Base-by-base conservation (phyloP, 35 echinoderm and acorn worm species). In the Apostichopus californicus region DNA sequence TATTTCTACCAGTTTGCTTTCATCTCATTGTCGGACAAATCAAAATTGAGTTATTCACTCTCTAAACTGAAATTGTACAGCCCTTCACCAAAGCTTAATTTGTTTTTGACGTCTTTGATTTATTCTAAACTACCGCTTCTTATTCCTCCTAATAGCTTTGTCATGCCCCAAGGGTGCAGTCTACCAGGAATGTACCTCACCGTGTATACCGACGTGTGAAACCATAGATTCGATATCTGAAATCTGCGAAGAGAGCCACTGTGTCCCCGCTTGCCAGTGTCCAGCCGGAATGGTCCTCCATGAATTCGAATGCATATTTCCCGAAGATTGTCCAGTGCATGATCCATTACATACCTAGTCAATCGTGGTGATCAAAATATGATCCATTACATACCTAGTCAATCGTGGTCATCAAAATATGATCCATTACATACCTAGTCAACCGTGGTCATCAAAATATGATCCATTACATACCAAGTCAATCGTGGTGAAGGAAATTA, bases 251-350 rank as follows among this genome's bases (percentile, higher is more conserved):
- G 80, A 87, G 56, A 55, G 71, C 6, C 73, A 96, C 0, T 99
- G 97, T n/a, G 93, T 99, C 17, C 97, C 97, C 14, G 93, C 95
- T 18, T 99, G 97, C 78, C 94, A 96, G 58, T 99, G 97, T 54
- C 93, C 97, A 6, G 97, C 97, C 5, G 97, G 97, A 57, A 95
- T 91, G 80, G 90, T 96, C 55, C 97, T 99, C 46, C 95, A 99
- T 52, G 87, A 99, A n/a, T 94, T 95, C 65, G 24, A 77, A 64
- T 99, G 97, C 87, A 99, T 99, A 55, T 56, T 11, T 60, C 93
- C 92, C 79, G 73, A 83, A 52, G 71, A 93, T 21, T 99, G 97
- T 94, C 97, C 97, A 75, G 71, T 22, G 17, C 6, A 7, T 7
- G 14, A 75, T 13, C n/a, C 71, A 18, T 18, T 7, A 18, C 13